Conservation (phyloP, 2,888 invertebrate genomes). For the Alentia gelatinosa region DNA sequence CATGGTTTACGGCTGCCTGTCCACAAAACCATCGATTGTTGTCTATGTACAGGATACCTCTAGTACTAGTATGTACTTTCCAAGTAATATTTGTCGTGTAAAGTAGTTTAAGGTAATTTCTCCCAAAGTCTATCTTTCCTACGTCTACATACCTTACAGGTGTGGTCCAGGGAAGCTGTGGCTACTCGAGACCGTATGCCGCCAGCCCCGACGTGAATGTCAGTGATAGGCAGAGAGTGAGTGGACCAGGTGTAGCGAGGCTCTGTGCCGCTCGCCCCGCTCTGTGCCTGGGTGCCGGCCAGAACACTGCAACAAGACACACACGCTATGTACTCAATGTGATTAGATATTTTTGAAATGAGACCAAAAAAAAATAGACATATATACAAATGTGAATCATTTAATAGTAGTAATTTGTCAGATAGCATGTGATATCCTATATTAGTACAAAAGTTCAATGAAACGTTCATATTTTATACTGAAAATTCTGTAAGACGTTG, state of each 20-base stretch:
- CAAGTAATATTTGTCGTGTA: too few relatives aligned
- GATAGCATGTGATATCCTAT: background rate
- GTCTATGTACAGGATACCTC: too few relatives aligned
- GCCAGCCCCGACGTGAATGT: conserved; percentile 87
- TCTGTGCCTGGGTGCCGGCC: background rate
- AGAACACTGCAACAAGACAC: conserved; percentile 31
- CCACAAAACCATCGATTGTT: too few relatives aligned
- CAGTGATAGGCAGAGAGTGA: conserved; percentile 90
- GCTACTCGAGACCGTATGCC: conserved; percentile 87
- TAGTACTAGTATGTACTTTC: too few relatives aligned
- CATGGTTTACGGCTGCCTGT: too few relatives aligned
- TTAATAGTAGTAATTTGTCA: background rate
- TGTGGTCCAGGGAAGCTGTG: conserved; percentile 90
- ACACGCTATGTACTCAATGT: background rate
- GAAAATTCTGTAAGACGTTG: background rate
- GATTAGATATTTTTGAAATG: background rate
- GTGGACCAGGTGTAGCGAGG: conserved; percentile 88
- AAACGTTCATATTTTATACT: too few relatives aligned
- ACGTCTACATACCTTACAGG: conserved; percentile 85
- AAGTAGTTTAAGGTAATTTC: too few relatives aligned
- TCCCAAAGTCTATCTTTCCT: too few relatives aligned
- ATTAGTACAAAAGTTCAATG: too few relatives aligned
- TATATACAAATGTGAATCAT: background rate
- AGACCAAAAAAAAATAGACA: background rate
- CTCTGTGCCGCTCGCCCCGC: conserved; percentile 74